Conservation (phyloP, 35 echinoderm and acorn worm species). For the Lytechinus variegatus region DNA sequence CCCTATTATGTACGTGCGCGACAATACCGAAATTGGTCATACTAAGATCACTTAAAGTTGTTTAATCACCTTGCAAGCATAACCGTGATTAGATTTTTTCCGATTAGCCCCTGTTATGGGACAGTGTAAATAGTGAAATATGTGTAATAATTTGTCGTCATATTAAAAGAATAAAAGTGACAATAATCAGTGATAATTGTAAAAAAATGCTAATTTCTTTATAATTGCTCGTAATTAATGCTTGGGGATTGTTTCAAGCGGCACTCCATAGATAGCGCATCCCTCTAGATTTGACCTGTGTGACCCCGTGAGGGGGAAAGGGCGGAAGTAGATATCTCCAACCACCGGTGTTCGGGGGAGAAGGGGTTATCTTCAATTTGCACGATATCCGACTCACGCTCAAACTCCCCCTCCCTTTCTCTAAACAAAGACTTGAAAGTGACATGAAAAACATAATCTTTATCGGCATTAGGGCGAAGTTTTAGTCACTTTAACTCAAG, state of each 20-base stretch:
- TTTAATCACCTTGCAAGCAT: too few species aligned
- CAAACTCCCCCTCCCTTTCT: neutral
- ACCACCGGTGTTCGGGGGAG: slow-evolving; percentile 15
- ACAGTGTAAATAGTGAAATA: too few species aligned
- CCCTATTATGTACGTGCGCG: too few species aligned
- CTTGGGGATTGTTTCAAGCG: neutral
- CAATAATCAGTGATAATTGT: too few species aligned
- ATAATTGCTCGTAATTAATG: too few species aligned
- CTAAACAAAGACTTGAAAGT: neutral
- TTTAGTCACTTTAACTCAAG: neutral
- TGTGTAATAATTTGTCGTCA: too few species aligned
- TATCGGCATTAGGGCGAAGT: neutral
- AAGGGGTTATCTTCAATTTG: slow-evolving; percentile 54
- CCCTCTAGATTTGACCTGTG: neutral
- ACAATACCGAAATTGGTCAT: too few species aligned
- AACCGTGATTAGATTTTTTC: too few species aligned
- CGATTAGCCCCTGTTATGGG: too few species aligned
- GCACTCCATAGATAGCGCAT: neutral
- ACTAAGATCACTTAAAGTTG: too few species aligned
- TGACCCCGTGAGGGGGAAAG: slow-evolving; percentile 37
- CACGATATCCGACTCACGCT: slow-evolving; percentile 37
- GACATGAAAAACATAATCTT: neutral
- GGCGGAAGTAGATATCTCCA: slow-evolving; percentile 24
- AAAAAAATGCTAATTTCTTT: too few species aligned
- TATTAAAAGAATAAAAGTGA: too few species aligned